Evolutionary conservation across 2,888 invertebrate species (phyloP).

Genomic region (Pyrrhosoma nymphula): DNA sequence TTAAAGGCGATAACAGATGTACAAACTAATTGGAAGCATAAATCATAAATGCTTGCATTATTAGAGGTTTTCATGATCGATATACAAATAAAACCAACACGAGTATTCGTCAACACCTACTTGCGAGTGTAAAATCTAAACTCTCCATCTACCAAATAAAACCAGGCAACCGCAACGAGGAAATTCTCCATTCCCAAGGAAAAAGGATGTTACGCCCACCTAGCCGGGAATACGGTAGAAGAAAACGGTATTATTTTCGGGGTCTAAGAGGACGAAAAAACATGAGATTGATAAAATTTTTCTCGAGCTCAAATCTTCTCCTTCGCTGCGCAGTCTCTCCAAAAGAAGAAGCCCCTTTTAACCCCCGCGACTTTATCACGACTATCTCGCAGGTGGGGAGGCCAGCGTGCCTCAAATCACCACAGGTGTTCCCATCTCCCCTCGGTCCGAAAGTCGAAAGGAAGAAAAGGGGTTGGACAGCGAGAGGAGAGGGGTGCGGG

Average conservation of each 20-base stretch:
- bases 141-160: background rate
- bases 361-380: slow-evolving; percentile 50
- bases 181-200: background rate
- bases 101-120: too few relatives aligned
- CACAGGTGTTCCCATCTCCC: slow-evolving; percentile 58
- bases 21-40: too few relatives aligned
- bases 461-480: background rate
- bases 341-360: background rate
- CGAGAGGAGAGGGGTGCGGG: background rate
- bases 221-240: background rate
- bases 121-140: too few relatives aligned
- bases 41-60: too few relatives aligned
- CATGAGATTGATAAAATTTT: slow-evolving; percentile 50
- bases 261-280: background rate
- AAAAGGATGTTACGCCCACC: background rate
- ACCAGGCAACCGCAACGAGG: background rate
- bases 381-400: slow-evolving; percentile 59
- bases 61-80: too few relatives aligned
- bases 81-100: too few relatives aligned
- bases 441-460: background rate
- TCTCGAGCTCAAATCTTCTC: background rate
- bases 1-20: too few relatives aligned
- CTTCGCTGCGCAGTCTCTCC: background rate
- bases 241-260: background rate
- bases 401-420: slow-evolving; percentile 62